phyloP scores from a whole-genome alignment of 1,140 invertebrate species.

The Battus philenor region DNA sequence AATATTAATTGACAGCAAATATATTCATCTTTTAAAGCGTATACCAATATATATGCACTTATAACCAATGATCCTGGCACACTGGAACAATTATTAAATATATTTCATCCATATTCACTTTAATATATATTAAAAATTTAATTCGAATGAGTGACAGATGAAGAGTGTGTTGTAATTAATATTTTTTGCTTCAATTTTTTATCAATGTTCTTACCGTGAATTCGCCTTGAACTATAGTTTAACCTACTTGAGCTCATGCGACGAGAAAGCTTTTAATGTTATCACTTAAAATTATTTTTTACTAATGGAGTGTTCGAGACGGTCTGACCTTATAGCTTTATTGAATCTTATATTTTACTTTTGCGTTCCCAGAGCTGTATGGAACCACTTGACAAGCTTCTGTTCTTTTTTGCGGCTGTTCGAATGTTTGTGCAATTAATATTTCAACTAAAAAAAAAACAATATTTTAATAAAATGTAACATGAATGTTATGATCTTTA shows the following conservation, averaged over 20 bases:
- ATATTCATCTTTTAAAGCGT: not conserved
- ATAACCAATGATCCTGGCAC: not conserved
- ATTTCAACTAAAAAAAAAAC: too few relatives aligned
- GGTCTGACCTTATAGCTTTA: conserved; percentile 23
- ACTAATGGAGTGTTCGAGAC: conserved; percentile 43
- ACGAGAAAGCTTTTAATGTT: conserved; percentile 65
- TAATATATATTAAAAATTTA: not conserved
- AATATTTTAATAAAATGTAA: too few relatives aligned
- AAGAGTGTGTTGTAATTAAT: not conserved
- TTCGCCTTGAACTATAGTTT: conserved; percentile 37
- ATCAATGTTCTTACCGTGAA: not conserved
- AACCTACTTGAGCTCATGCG: conserved; percentile 39
- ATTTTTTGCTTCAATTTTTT: not conserved
- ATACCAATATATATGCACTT: not conserved
- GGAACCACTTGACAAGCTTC: conserved; percentile 33
- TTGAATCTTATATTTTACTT: conserved; percentile 29
- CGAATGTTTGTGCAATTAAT: too few relatives aligned
- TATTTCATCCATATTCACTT: not conserved
- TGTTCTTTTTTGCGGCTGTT: conserved; percentile 27
- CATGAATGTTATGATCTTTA: too few relatives aligned
- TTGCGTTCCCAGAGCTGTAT: conserved; percentile 43
- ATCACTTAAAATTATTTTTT: conserved; percentile 65
- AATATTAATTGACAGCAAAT: not conserved
- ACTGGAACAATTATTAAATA: not conserved
- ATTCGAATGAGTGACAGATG: not conserved